Conservation (phyloP, 1,140 invertebrate species). For the Ceratina japonica region DNA sequence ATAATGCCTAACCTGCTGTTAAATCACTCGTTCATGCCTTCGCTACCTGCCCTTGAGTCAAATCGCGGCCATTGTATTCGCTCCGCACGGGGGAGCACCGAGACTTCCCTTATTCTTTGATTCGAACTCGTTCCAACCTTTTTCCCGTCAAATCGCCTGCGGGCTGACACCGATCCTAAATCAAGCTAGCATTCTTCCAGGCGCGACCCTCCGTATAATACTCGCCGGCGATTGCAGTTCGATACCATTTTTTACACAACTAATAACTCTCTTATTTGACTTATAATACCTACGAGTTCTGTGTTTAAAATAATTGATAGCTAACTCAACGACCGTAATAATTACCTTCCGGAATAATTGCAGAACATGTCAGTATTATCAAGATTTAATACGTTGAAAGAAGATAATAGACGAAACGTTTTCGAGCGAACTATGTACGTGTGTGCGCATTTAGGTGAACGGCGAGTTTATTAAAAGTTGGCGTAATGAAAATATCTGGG, state of each 20-base stretch:
- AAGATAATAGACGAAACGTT: no score
- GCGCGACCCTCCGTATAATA: background rate
- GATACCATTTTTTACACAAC: no score
- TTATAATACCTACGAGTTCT: no score
- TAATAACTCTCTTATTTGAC: no score
- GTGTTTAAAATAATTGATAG: no score
- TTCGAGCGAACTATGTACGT: no score
- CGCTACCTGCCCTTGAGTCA: constrained; percentile 54
- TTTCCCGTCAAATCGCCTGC: constrained; percentile 46
- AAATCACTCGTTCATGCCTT: constrained; percentile 57
- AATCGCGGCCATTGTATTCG: constrained; percentile 55
- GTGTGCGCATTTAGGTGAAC: no score
- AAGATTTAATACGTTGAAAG: no score
- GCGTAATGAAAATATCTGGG: background rate
- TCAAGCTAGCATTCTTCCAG: constrained; percentile 41
- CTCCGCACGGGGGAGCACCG: constrained; percentile 14
- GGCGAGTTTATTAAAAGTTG: constrained; percentile 25
- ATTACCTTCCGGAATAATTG: no score
- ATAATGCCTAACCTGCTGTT: constrained; percentile 52
- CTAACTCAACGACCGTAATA: no score
- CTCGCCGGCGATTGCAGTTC: background rate
- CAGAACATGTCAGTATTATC: no score
- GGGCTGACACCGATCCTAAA: constrained; percentile 39
- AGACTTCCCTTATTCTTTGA: constrained; percentile 31
- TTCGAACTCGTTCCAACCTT: constrained; percentile 35